phyloP scores from a whole-genome alignment of 2,113 vertebrate species.

The Heterotis niloticus region DNA sequence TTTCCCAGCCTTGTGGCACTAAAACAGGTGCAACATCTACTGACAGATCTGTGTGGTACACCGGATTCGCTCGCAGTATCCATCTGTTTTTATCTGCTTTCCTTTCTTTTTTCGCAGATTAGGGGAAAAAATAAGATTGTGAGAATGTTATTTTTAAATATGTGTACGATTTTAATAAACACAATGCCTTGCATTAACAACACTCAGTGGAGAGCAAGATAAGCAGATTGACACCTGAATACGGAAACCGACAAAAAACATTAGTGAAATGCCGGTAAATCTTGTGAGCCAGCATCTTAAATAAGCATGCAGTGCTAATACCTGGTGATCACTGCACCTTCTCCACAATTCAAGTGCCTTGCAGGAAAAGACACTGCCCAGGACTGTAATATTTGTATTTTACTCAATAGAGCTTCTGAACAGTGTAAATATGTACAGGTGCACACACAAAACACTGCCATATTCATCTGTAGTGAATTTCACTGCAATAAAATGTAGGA shows the following conservation, averaged over 20 bases:
- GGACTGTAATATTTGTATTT: slow-evolving; percentile 8
- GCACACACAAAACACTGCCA: no score
- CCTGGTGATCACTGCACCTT: background rate
- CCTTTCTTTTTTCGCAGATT: slow-evolving; percentile 1
- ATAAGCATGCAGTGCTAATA: background rate
- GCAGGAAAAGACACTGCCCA: background rate
- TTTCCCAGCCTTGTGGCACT: no score
- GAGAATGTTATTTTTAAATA: background rate
- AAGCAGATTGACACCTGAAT: background rate
- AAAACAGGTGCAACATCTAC: no score
- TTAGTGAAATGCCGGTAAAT: background rate
- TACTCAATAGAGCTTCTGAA: background rate
- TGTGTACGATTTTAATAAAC: background rate
- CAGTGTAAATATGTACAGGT: background rate
- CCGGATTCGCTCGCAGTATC: no score
- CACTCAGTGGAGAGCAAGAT: background rate
- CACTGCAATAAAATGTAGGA: no score
- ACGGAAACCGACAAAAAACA: background rate
- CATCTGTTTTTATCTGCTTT: background rate
- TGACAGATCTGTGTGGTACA: no score
- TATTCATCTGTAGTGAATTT: no score
- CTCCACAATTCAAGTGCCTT: background rate
- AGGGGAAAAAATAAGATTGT: slow-evolving; percentile 1
- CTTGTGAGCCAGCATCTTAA: background rate
- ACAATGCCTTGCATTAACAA: background rate